Evolutionary conservation across 1,140 invertebrate genomes (phyloP).

Genomic region (Druon quercuslanigerum): DNA sequence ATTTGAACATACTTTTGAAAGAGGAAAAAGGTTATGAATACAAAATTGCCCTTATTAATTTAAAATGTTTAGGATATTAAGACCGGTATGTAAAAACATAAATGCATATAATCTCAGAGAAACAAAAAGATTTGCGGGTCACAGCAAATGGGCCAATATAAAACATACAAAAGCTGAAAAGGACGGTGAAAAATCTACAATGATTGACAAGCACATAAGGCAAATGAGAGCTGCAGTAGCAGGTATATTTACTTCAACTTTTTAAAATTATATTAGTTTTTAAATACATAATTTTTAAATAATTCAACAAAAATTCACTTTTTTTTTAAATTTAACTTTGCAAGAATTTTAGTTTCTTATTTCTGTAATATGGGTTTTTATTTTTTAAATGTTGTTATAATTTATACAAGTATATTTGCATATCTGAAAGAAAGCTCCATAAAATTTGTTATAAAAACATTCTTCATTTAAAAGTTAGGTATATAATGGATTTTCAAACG

Average conservation of each 20-base stretch:
- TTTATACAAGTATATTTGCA: no score
- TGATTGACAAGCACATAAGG: constrained; percentile 72
- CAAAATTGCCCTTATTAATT: background rate
- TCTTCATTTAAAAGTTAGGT: no score
- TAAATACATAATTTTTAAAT: constrained; percentile 13
- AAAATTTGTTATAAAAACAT: no score
- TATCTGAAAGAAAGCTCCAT: no score
- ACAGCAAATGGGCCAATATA: constrained; percentile 86
- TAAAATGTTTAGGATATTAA: constrained; percentile 43
- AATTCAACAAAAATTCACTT: constrained; percentile 15
- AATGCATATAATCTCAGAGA: constrained; percentile 37
- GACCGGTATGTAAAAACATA: constrained; percentile 16
- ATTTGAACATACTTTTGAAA: background rate
- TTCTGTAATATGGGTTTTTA: no score
- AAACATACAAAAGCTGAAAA: constrained; percentile 80
- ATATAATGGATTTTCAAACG: no score
- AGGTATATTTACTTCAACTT: constrained; percentile 64
- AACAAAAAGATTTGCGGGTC: constrained; percentile 77
- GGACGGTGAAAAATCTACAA: constrained; percentile 75
- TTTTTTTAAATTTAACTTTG: background rate
- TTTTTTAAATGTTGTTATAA: no score
- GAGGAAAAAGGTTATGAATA: no score
- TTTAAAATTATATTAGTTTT: background rate
- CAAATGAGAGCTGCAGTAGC: constrained; percentile 78
- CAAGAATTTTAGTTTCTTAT: no score